phyloP scores from a whole-genome alignment of 2,113 vertebrate species.

The Melanocharis versteri region DNA sequence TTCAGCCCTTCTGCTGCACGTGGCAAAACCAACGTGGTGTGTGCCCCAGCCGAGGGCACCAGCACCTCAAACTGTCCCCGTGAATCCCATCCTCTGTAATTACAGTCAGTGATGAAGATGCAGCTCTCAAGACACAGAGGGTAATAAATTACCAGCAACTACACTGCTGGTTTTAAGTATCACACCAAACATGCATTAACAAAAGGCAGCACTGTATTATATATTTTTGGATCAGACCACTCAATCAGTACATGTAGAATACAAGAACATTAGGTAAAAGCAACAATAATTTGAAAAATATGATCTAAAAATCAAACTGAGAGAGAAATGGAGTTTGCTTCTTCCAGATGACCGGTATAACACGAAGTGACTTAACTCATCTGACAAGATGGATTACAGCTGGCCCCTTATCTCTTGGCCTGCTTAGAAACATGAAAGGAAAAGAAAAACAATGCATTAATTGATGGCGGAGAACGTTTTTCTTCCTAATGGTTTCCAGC shows the following conservation, averaged over 20 bases:
- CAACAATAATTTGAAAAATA: constrained; percentile 23
- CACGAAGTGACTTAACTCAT: constrained; percentile 44
- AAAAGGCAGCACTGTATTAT: neutral
- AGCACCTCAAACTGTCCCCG: neutral
- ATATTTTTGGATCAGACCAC: neutral
- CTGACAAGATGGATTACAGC: constrained; percentile 63
- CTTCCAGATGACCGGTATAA: constrained; percentile 24
- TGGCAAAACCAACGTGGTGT: accelerated
- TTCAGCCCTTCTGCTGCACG: neutral
- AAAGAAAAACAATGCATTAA: constrained; percentile 64
- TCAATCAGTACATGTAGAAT: neutral
- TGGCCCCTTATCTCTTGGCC: constrained; percentile 59
- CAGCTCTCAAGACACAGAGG: neutral
- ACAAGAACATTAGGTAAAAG: neutral
- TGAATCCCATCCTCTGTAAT: neutral
- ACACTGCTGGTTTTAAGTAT: neutral
- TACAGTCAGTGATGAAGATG: neutral
- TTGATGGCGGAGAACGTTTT: constrained; percentile 46
- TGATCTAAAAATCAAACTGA: neutral
- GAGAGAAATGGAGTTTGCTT: constrained; percentile 7
- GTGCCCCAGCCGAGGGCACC: accelerated
- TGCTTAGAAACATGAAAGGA: constrained; percentile 61
- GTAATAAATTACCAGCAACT: neutral
- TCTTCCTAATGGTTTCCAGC: constrained; percentile 66
- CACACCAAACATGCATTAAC: neutral